phyloP scores from a whole-genome alignment of 2,888 invertebrate genomes.

The Archips xylosteana region DNA sequence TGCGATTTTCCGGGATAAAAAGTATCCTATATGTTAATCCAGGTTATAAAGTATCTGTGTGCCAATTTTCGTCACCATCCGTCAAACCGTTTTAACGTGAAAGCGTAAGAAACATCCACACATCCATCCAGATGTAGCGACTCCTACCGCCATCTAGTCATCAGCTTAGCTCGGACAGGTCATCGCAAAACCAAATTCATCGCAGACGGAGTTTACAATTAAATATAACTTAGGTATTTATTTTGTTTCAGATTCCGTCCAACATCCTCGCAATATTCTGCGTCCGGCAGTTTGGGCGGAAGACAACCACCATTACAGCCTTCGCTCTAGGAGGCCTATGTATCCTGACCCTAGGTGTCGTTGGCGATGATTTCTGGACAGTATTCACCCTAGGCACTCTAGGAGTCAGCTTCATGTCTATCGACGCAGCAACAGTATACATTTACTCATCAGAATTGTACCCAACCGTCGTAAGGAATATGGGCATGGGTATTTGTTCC shows the following conservation, averaged over 20 bases:
- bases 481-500: constrained; percentile 93
- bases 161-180: too few species aligned
- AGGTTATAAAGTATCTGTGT: too few species aligned
- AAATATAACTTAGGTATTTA: too few species aligned
- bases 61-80: too few species aligned
- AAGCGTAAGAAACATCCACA: too few species aligned
- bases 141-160: too few species aligned
- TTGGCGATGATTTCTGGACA: constrained; percentile 80
- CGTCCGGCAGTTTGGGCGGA: constrained; percentile 88
- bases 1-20: too few species aligned
- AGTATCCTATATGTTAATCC: too few species aligned
- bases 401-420: constrained; percentile 92
- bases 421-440: constrained; percentile 93
- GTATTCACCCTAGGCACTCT: constrained; percentile 88
- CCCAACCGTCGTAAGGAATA: constrained; percentile 94
- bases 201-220: too few species aligned
- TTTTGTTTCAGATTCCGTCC: constrained; percentile 82
- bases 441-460: constrained; percentile 94
- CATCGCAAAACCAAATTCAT: too few species aligned
- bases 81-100: too few species aligned
- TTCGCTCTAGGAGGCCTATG: constrained; percentile 87
- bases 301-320: constrained; percentile 85
- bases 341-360: constrained; percentile 86
- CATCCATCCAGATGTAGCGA: too few species aligned
- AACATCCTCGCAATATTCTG: constrained; percentile 81